Percentiles rank a stretch among this genome's conserved stretches.
phyloP scores from a whole-genome alignment of 2,888 invertebrate species.

The Shargacucullia verbasci region DNA sequence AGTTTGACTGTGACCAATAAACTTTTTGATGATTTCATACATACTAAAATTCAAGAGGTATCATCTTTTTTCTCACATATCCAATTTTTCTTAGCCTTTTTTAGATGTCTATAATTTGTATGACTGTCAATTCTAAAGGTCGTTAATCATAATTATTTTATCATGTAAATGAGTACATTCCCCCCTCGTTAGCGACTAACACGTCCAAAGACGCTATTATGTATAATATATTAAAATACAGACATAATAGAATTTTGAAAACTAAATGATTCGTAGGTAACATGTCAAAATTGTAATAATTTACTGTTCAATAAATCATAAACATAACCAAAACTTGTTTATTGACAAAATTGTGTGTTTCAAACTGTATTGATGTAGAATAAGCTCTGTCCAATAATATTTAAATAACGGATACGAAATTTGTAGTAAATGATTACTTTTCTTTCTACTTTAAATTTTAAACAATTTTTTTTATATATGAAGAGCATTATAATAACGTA shows the following conservation, averaged over 20 bases:
- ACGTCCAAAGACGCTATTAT: constrained; percentile 16
- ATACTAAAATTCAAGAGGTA: too few relatives aligned
- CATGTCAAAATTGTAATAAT: constrained; percentile 47
- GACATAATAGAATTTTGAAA: constrained; percentile 23
- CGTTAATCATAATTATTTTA: constrained; percentile 41
- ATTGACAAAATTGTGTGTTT: constrained; percentile 38
- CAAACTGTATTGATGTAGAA: constrained; percentile 27
- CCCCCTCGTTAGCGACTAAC: constrained; percentile 38
- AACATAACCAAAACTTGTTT: constrained; percentile 42
- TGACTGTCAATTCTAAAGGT: constrained; percentile 27
- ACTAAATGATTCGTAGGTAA: constrained; percentile 28
- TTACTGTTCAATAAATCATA: constrained; percentile 54
- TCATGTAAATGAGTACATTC: constrained; percentile 39
- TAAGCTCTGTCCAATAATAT: constrained; percentile 20
- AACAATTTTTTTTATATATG: too few relatives aligned
- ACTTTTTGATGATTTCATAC: too few relatives aligned
- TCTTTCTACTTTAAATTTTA: too few relatives aligned
- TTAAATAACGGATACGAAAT: constrained; percentile 5
- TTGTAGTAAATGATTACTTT: not conserved
- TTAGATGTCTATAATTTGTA: constrained; percentile 23
- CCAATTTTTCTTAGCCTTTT: constrained; percentile 4
- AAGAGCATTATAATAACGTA: too few relatives aligned
- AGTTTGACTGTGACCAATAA: constrained; percentile 11
- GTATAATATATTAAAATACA: constrained; percentile 41
- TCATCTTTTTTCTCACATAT: not conserved